These are phyloP conservation scores for Tromatobia lineatoria DNA, from an alignment of 2,888 invertebrate genomes.

Conservation along the genomic window DNA sequence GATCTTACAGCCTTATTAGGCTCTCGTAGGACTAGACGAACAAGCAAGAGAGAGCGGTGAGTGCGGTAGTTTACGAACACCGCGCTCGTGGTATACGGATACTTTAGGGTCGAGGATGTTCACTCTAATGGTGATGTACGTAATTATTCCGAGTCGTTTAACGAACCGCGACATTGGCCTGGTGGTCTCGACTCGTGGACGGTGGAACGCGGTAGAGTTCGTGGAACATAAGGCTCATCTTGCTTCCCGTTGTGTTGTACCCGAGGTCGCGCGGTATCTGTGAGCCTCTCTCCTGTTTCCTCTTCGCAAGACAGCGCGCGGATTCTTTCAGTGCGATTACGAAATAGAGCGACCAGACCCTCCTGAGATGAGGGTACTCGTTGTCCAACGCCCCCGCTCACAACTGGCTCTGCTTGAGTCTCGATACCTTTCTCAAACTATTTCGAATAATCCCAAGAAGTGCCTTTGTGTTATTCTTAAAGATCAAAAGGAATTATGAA, in stretches of 20 bases:
- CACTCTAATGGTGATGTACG: constrained; percentile 48
- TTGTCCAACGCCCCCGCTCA: neutral
- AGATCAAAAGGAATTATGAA: constrained; percentile 14
- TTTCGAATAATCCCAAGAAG: constrained; percentile 12
- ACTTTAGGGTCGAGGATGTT: constrained; percentile 25
- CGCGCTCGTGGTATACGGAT: neutral
- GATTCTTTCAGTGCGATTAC: constrained; percentile 7
- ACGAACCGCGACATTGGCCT: constrained; percentile 49
- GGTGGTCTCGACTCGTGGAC: neutral
- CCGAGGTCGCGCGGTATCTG: neutral
- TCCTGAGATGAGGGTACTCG: constrained; percentile 14
- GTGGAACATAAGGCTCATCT: constrained; percentile 28
- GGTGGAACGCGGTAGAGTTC: constrained; percentile 22
- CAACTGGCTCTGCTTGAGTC: neutral
- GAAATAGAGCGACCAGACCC: constrained; percentile 16
- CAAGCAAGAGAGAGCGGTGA: neutral
- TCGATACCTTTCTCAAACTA: neutral
- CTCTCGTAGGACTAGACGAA: neutral
- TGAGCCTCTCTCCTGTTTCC: neutral
- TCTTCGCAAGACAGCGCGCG: neutral
- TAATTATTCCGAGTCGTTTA: constrained; percentile 52
- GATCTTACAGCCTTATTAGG: constrained; percentile 23
- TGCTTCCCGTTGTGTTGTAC: neutral
- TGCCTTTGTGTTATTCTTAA: constrained; percentile 9
- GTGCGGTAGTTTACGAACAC: constrained; percentile 18